Base-by-base conservation (phyloP, 2,888 invertebrate genomes). In the Ormyrus nitidulus region DNA sequence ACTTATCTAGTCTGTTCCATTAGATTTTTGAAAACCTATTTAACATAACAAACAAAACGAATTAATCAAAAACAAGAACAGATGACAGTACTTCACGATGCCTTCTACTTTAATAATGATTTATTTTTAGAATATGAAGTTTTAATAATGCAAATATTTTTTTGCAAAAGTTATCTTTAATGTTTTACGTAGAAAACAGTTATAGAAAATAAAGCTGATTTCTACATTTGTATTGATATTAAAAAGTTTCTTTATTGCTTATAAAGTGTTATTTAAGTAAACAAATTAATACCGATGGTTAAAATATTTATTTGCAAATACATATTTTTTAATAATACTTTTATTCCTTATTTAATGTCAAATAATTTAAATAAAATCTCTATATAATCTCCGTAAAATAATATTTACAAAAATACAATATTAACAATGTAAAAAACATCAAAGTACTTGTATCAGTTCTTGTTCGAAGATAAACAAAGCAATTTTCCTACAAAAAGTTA, bases 31-130 rank as follows among this genome's bases (percentile, higher is more conserved):
- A 6, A 62, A 80, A 80, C 65, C 73, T 69, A 77, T 59, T 58
- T 44, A 61, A 76, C 48, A 56, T 54, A 72, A 72, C 48, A 64
- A 77, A 69, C 64, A 44, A 69, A 80, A 77, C 66, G 73, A 72
- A 64, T n/a, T 72, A 56, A 77, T 76, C 77, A 59, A 80, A 73
- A 59, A n/a, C 73, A 77, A 70, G 77, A 80, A 80, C 76, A 54
- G 53, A 66, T 51, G 3, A 9, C 11, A 56, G 54, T 56, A 71
- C 79, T 75, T 76, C 34, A 34, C 34, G 34, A 34, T 34, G 34
- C 34, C 34, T 34, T 34, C 65, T 19, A 64, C 48, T 11, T 48
- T 62, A n/a, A 34, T 13, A 54, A 74, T 34, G 34, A 34, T 34
- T 34, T 34, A 34, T 34, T 34, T 34, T 34, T 34, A 34, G 34